These are phyloP conservation scores for Lepilemur ruficaudatus DNA, from an alignment of 2,797 vertebrate genomes.

Conservation along the genomic window DNA sequence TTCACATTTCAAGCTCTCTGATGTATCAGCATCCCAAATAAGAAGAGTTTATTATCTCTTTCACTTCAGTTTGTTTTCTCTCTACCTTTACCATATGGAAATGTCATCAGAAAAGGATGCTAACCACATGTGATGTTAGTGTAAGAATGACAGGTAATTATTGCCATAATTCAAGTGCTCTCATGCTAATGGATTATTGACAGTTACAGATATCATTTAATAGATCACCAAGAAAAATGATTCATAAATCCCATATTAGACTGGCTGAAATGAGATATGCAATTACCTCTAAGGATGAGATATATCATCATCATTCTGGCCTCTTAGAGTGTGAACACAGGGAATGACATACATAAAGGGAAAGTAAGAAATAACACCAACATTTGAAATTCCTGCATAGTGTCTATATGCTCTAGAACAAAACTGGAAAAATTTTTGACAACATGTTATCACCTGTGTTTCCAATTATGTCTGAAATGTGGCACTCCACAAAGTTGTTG, in stretches of 20 bases:
- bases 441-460: not conserved
- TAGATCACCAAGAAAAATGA: slow-evolving; percentile 60
- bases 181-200: slow-evolving; percentile 64
- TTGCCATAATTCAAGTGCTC: slow-evolving; percentile 64
- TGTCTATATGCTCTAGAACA: not conserved
- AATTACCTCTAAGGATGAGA: slow-evolving; percentile 61
- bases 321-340: not conserved
- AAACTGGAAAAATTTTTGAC: not conserved
- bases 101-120: slow-evolving; percentile 60
- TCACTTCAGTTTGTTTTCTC: slow-evolving; percentile 41
- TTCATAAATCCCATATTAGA: slow-evolving; percentile 62
- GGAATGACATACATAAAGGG: not conserved
- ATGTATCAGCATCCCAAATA: not conserved
- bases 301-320: slow-evolving; percentile 45
- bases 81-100: slow-evolving; percentile 69
- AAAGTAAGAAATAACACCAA: not conserved
- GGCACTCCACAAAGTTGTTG: not conserved
- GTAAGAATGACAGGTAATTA: slow-evolving; percentile 77
- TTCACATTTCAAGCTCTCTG: not conserved
- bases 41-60: slow-evolving; percentile 19
- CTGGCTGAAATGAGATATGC: slow-evolving; percentile 60
- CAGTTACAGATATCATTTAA: slow-evolving; percentile 73
- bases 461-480: not conserved
- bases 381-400: not conserved
- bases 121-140: slow-evolving; percentile 61